Evolutionary conservation across 2,888 invertebrate species (phyloP), one percentile per base, ranked within the genome.

Genomic region (Sesia bembeciformis): DNA sequence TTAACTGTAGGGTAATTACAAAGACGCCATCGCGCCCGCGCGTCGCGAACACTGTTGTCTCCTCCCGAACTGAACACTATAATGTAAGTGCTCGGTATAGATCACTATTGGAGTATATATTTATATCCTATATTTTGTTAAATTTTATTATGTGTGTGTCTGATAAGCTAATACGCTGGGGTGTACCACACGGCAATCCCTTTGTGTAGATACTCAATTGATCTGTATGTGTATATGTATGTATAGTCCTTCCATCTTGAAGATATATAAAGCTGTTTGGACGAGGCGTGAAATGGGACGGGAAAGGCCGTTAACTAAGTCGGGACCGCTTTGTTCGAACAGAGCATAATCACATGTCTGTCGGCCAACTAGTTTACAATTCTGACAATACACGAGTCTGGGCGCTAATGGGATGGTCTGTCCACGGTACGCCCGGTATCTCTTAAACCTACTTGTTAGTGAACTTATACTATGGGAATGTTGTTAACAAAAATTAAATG

Each of bases 51-150:
- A 71, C 87, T 84, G 88, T 82, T 84, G 87, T 70, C 88, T 88
- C 88, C 85, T 80, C 68, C 66, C 73, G 67, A 67, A 74, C 71
- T 70, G 67, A 74, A 74, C 78, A 76, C 81, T 72, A 67, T 78
- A 76, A 75, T 78, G 65, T 84, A 81, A 84, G 85, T 79, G 78
- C 79, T 77, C 78, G 73, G 70, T 68, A 76, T 80, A 80, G 79
- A 82, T 81, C 83, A 81, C 77, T 83, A 78, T 78, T 74, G 78
- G 78, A 84, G 73, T 80, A 78, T 76, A 77, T 75, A 67, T 51
- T 53, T 54, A 76, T 78, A 75, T 78, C 83, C 80, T 88, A 87
- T 89, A 90, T 89, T 89, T 90, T 89, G 86, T 89, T 88, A 87
- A 75, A 83, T 85, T 82, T 70, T 87, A 85, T 78, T 80, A 73